Conservation (phyloP, 2,113 vertebrate species). For the Phylloscopus trochilus region DNA sequence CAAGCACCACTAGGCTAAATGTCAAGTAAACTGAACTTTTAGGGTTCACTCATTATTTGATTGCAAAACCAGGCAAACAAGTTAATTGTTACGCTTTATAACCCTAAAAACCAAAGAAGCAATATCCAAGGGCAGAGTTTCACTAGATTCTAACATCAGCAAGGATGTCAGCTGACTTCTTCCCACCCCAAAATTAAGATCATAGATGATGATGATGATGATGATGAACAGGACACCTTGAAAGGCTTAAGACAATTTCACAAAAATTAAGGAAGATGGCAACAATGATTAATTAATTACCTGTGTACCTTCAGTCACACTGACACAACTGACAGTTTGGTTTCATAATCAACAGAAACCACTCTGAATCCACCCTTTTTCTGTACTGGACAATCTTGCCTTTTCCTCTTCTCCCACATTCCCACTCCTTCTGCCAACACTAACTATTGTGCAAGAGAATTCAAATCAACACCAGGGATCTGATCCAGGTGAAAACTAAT, state of each 20-base stretch:
- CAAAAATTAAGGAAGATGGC: background rate
- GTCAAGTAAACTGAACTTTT: background rate
- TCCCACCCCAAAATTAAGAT: background rate
- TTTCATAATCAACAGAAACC: background rate
- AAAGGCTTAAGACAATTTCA: background rate
- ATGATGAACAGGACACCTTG: background rate
- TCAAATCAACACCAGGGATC: background rate
- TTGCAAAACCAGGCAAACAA: background rate
- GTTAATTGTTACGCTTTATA: background rate
- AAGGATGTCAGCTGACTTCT: background rate
- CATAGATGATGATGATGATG: background rate
- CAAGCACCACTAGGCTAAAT: background rate
- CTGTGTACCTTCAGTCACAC: background rate
- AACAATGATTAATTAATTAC: background rate
- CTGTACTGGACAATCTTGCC: background rate
- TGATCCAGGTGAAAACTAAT: constrained; percentile 10
- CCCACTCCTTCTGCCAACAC: background rate
- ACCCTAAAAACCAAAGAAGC: background rate
- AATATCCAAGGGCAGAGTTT: background rate
- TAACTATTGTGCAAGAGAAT: constrained; percentile 3
- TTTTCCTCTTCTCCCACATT: background rate
- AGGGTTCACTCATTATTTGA: background rate
- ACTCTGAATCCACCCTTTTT: background rate
- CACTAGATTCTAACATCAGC: background rate
- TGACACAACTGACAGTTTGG: background rate